phyloP scores from a whole-genome alignment of 2,888 invertebrate genomes.

The Urechis unicinctus region DNA sequence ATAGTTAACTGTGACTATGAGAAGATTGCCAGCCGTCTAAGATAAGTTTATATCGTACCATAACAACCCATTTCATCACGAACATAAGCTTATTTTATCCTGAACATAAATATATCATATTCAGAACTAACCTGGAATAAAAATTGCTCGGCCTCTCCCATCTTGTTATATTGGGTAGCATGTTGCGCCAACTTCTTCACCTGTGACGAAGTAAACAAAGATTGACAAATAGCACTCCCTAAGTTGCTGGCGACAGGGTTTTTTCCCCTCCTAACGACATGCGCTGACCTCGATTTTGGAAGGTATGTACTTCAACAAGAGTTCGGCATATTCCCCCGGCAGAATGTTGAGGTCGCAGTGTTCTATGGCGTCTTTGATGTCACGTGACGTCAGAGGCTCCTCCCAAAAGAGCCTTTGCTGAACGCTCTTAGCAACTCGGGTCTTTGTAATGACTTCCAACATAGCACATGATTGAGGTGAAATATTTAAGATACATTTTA shows the following conservation, averaged over 20 bases:
- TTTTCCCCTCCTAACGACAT: not conserved
- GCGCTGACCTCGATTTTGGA: conserved; percentile 23
- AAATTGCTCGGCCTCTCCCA: not conserved
- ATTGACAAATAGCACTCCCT: too few species aligned
- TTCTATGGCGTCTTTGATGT: conserved; percentile 18
- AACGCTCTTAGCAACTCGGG: not conserved
- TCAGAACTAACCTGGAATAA: not conserved
- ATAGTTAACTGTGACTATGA: too few species aligned
- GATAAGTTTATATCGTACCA: too few species aligned
- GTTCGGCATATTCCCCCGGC: conserved; percentile 20
- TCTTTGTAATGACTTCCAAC: conserved; percentile 16
- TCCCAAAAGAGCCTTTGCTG: not conserved
- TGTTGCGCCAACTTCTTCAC: not conserved
- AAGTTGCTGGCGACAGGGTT: too few species aligned
- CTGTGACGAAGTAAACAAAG: not conserved
- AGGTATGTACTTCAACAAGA: conserved; percentile 23
- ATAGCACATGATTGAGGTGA: too few species aligned
- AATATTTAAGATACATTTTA: too few species aligned
- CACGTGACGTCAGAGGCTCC: conserved; percentile 3
- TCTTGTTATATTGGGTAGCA: not conserved
- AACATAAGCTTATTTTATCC: too few species aligned
- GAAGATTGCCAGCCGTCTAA: too few species aligned
- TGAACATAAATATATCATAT: too few species aligned
- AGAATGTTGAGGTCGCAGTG: conserved; percentile 17
- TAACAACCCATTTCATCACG: too few species aligned